Evolutionary conservation across 2,797 vertebrate genomes (phyloP).

Genomic region (Astyanax mexicanus): DNA sequence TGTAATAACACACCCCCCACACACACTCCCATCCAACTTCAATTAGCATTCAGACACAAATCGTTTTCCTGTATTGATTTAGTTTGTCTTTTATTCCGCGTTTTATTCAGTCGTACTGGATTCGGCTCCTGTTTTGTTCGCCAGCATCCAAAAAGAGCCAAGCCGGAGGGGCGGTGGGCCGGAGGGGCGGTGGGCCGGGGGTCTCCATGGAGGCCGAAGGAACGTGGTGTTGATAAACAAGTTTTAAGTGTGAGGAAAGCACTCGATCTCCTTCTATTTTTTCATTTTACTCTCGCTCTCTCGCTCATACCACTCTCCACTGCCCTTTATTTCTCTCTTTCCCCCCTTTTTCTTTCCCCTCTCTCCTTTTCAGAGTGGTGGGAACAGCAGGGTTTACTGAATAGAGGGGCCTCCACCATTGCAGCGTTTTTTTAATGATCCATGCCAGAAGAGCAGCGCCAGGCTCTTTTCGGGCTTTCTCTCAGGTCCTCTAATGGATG

Average conservation of each 20-base stretch:
- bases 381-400: constrained; percentile 76
- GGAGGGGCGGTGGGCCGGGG: constrained; percentile 9
- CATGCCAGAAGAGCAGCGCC: constrained; percentile 49
- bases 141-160: constrained; percentile 23
- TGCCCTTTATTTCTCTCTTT: constrained; percentile 18
- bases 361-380: constrained; percentile 69
- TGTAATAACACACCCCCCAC: background rate
- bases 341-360: constrained; percentile 17
- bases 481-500: constrained; percentile 33
- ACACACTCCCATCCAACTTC: background rate
- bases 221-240: constrained; percentile 56
- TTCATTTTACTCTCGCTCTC: constrained; percentile 17
- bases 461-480: constrained; percentile 42
- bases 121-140: constrained; percentile 46
- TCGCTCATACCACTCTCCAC: constrained; percentile 8
- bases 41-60: background rate
- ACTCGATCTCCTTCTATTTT: constrained; percentile 40
- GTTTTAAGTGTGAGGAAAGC: constrained; percentile 51
- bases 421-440: constrained; percentile 18
- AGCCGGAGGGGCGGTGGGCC: background rate
- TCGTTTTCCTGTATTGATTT: constrained; percentile 16
- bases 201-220: constrained; percentile 58
- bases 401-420: constrained; percentile 69
- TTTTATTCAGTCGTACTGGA: background rate
- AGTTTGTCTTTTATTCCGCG: constrained; percentile 5